Base-by-base conservation (phyloP, 2,888 invertebrate species). In the Cistogaster globosa region DNA sequence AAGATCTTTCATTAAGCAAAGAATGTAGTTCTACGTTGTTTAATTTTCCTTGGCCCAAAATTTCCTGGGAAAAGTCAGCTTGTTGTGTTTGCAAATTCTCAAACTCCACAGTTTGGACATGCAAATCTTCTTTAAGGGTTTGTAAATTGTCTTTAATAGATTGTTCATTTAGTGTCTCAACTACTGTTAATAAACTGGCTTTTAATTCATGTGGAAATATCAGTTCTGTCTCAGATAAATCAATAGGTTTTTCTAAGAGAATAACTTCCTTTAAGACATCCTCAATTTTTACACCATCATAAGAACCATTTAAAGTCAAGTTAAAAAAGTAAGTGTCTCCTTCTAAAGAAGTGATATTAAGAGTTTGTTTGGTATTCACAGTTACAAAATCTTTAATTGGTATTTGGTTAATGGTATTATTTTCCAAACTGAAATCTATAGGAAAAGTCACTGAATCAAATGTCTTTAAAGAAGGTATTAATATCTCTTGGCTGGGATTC, bases 301-400 rank as follows among this genome's bases (percentile, higher is more conserved):
- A 93, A 14, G 91, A 84, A 1, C 93, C 94, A 8, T 86, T 87
- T 0, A 94, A 80, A 16, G 89, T 87, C 2, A 95, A 88, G 80
- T 93, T 91, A 57, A 93, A 91, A 45, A 95, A 93, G 62, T 89
- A 90, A 0, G 94, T 90, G 69, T 92, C 90, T 0, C 93, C 93
- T 4, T 92, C 90, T 1, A 94, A 87, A 11, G 88, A 86, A 9
- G 90, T 88, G 0, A 94, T 77, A 60, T 92, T 88, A 0, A 95
- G 88, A 0, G 89, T 87, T 90, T 95, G 94, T 1, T 92, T 90
- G 0, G 93, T 93, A 67, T 94, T 92, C 82, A 91, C 90, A 2
- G 94, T 94, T 0, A 94, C 89, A 83, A 94, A 93, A 5, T 93
- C 90, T 0, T 92, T 88, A 0, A 94, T 83, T 0, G 90, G 87